Conservation (phyloP, 2,113 vertebrate genomes). For the Amia ocellicauda region DNA sequence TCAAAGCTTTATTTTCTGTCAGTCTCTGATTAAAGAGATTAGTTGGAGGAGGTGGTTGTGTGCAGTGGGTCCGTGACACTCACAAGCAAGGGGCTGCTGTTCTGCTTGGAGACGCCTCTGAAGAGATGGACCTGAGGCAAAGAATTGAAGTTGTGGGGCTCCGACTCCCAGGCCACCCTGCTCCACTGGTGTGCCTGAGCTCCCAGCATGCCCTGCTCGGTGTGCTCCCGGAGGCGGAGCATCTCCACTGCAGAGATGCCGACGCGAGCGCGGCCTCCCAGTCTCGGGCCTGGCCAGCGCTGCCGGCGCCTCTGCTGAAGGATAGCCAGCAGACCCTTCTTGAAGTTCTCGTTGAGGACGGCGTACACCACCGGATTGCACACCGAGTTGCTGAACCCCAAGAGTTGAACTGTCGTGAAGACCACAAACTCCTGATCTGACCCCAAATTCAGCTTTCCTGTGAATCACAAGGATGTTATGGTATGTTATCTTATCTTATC, state of each 20-base stretch:
- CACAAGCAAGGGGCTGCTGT: slow-evolving; percentile 28
- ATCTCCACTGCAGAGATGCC: slow-evolving; percentile 23
- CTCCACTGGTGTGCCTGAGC: slow-evolving; percentile 14
- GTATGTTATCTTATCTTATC: no score
- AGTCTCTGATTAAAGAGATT: background rate
- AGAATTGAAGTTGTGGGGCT: background rate
- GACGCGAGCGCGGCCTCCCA: slow-evolving; percentile 18
- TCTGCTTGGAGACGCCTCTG: slow-evolving; percentile 10
- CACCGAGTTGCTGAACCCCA: slow-evolving; percentile 45
- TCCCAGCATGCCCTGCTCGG: slow-evolving; percentile 12
- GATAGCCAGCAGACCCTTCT: slow-evolving; percentile 31
- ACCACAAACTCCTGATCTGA: slow-evolving; percentile 37
- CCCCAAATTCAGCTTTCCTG: slow-evolving; percentile 35
- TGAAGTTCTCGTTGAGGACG: slow-evolving; percentile 42
- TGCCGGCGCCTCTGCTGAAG: slow-evolving; percentile 7
- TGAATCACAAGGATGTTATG: no score
- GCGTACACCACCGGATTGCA: slow-evolving; percentile 46
- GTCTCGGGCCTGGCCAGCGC: background rate
- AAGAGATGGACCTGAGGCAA: slow-evolving; percentile 24
- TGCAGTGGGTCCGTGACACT: slow-evolving; percentile 33
- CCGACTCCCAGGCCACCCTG: slow-evolving; percentile 33
- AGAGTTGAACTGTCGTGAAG: slow-evolving; percentile 38
- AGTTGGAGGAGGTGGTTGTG: background rate
- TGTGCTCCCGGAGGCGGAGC: background rate
- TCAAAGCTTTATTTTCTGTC: no score